phyloP scores from a whole-genome alignment of 2,888 invertebrate genomes.

The Phyllotreta striolata region DNA sequence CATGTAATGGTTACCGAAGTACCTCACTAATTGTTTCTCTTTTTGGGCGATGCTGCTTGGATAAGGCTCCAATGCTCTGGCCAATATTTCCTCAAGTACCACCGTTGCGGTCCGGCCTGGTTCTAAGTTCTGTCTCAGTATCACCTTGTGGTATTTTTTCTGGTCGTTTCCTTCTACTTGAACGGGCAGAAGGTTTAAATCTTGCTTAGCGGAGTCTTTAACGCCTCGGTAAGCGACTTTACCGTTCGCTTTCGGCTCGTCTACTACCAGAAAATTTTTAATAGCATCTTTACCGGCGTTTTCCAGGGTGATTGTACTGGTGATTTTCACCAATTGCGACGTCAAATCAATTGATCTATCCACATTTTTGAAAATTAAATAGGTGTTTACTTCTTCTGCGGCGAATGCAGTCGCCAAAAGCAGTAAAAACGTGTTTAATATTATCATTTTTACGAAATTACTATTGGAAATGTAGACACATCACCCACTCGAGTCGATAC shows the following conservation, averaged over 20 bases:
- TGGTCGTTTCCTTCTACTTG: slow-evolving; percentile 63
- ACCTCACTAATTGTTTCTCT: slow-evolving; percentile 93
- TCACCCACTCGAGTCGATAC: slow-evolving; percentile 15
- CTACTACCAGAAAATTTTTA: slow-evolving; percentile 73
- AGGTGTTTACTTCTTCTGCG: slow-evolving; percentile 62
- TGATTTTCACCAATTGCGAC: slow-evolving; percentile 87
- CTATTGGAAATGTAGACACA: slow-evolving; percentile 17
- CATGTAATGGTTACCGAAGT: slow-evolving; percentile 82
- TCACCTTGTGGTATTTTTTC: slow-evolving; percentile 50
- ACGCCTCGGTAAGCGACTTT: slow-evolving; percentile 80
- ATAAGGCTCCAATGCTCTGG: slow-evolving; percentile 81
- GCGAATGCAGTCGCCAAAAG: slow-evolving; percentile 37
- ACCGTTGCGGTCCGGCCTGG: slow-evolving; percentile 68
- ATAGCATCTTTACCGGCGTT: slow-evolving; percentile 80
- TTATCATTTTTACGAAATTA: slow-evolving; percentile 43
- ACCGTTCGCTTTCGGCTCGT: slow-evolving; percentile 70
- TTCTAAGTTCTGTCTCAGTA: slow-evolving; percentile 68
- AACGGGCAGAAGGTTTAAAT: slow-evolving; percentile 61
- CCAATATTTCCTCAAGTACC: slow-evolving; percentile 76
- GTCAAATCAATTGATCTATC: slow-evolving; percentile 87
- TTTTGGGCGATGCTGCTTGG: slow-evolving; percentile 90
- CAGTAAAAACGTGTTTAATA: slow-evolving; percentile 41
- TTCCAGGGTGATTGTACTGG: slow-evolving; percentile 81
- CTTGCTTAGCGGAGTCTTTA: slow-evolving; percentile 69
- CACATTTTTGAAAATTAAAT: slow-evolving; percentile 77